Evolutionary conservation across 2,888 invertebrate species (phyloP).

Genomic region (Polyommatus iphigenia): DNA sequence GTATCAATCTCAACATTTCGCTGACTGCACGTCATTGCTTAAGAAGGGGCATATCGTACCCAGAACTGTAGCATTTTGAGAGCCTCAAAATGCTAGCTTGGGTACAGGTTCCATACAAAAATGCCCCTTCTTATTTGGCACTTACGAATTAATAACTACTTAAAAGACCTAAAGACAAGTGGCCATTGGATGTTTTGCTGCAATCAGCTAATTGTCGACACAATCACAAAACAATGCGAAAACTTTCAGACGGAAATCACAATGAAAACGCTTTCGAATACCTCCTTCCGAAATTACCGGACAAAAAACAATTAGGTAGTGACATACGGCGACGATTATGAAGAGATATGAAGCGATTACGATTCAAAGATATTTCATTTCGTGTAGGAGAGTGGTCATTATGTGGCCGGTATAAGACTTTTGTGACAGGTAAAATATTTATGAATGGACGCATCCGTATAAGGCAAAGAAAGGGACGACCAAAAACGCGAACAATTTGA

Average conservation of each 20-base stretch:
- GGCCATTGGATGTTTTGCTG: not conserved
- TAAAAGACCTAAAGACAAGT: not conserved
- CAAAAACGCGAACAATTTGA: not conserved
- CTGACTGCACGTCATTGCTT: too few species aligned
- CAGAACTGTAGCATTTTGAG: too few species aligned
- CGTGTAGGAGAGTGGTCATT: not conserved
- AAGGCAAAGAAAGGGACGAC: slow-evolving; percentile 8
- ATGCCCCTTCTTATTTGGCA: too few species aligned
- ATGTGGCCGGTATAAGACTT: not conserved
- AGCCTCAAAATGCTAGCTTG: too few species aligned
- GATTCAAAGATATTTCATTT: too few species aligned
- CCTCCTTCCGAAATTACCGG: not conserved
- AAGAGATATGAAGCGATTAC: slow-evolving; percentile 25
- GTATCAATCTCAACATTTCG: too few species aligned
- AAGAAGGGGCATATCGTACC: too few species aligned
- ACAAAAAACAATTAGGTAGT: not conserved
- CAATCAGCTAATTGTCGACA: not conserved
- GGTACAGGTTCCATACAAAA: too few species aligned
- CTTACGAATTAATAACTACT: not conserved
- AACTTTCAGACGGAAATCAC: not conserved
- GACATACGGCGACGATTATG: not conserved
- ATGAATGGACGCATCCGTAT: not conserved
- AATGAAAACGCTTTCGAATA: not conserved
- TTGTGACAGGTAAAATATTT: not conserved
- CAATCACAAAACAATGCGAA: not conserved